Evolutionary conservation across 2,113 vertebrate species (phyloP).

Genomic region (Manacus vitellinus): DNA sequence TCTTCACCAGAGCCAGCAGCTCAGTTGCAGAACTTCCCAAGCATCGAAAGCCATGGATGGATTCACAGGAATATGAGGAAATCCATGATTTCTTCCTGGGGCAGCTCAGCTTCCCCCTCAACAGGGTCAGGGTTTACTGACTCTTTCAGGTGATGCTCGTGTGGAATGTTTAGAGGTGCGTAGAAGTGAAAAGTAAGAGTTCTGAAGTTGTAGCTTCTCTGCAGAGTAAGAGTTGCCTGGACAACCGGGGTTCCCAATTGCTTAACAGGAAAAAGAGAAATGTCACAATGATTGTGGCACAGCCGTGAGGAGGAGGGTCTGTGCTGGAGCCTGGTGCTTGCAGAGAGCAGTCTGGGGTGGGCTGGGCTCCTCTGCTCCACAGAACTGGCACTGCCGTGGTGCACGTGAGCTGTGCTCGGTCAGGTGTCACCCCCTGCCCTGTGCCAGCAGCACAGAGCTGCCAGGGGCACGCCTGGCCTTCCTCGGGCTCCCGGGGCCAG

Average conservation of each 20-base stretch:
- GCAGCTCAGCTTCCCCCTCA: not conserved
- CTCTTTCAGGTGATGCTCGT: not conserved
- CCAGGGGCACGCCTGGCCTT: not conserved
- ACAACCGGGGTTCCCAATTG: not conserved
- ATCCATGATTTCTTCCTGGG: not conserved
- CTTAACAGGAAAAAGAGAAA: not conserved
- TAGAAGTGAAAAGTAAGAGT: not conserved
- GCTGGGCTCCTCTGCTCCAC: not conserved
- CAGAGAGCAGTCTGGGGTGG: not conserved
- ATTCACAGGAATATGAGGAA: not conserved
- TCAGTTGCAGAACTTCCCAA: not conserved
- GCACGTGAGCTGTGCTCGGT: not conserved
- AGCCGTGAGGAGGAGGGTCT: not conserved
- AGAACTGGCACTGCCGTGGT: not conserved
- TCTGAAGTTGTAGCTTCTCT: not conserved
- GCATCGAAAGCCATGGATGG: not conserved
- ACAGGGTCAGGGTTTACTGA: not conserved
- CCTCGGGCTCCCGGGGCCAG: not conserved
- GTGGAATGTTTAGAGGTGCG: not conserved
- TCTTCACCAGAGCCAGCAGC: not conserved
- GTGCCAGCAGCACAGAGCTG: not conserved
- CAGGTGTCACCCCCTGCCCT: not conserved
- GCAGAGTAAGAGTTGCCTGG: slow-evolving; percentile 10
- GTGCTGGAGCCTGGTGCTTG: not conserved
- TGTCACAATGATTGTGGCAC: not conserved